A percentile compares a stretch with the other conserved stretches of the same genome.
Conservation (phyloP, 2,888 invertebrate species). For the Aspidiotus rigidus region DNA sequence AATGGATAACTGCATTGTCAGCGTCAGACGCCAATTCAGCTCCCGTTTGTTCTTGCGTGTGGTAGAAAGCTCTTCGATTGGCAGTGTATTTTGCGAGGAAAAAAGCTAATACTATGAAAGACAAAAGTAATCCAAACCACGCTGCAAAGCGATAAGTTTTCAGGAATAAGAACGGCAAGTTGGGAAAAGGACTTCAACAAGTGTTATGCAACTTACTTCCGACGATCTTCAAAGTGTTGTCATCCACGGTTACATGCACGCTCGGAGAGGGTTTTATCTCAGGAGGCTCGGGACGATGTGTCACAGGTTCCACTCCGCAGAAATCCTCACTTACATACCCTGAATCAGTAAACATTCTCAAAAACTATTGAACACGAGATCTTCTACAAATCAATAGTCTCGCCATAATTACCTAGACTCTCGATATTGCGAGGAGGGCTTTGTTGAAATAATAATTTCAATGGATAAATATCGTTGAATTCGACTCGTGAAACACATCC, state of each 20-base stretch:
- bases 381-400: neutral
- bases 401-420: neutral
- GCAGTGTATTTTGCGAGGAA: constrained; percentile 78
- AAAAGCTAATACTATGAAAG: constrained; percentile 67
- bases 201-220: neutral
- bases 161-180: no score
- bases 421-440: constrained; percentile 76
- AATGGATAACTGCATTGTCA: constrained; percentile 86
- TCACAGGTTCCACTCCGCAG: constrained; percentile 92
- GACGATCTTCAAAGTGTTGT: constrained; percentile 35
- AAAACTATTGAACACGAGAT: neutral
- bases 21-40: constrained; percentile 84
- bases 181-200: no score
- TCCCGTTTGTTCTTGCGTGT: constrained; percentile 93
- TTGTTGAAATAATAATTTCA: constrained; percentile 91
- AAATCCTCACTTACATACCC: constrained; percentile 79
- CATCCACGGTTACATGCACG: constrained; percentile 60
- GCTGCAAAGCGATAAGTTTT: no score
- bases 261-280: constrained; percentile 81
- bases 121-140: constrained; percentile 49
- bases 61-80: constrained; percentile 87
- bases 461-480: constrained; percentile 94
- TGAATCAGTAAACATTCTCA: constrained; percentile 40
- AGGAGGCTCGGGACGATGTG: constrained; percentile 73
- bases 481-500: constrained; percentile 91